Evolutionary conservation across 2,888 invertebrate species (phyloP), one percentile per base, ranked within the genome.

Genomic region (Drosophila melanosoma): DNA sequence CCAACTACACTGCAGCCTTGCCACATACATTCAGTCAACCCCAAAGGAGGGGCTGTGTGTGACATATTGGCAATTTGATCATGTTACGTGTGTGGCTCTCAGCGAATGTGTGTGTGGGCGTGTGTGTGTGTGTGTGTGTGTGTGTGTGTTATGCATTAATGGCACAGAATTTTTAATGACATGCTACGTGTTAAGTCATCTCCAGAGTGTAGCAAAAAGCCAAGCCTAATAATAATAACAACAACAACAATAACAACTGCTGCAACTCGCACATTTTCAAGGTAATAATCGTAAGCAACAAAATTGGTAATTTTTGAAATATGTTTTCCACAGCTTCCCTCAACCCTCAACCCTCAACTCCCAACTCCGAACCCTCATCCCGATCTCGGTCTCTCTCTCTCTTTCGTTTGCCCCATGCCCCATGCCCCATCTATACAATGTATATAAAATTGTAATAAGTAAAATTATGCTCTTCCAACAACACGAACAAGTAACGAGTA

Each of bases 131-230:
- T 63, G 49, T 66, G 64, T 79, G 67, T 81, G 75, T 80, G 74
- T 82, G 83, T 87, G 58, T 80, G 74, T 82, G 83, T 87, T 84
- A 84, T 74, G 84, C 87, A 90, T 88, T 90, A 88, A 88, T 90
- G 87, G 76, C 79, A 90, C 79, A 75, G 86, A 87, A 88, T 90
- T 90, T 89, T 87, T 88, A 90, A 87, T 87, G 87, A 90, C 87
- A 89, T 89, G 82, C 87, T 90, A 90, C 90, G 87, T 90, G 89
- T 90, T 81, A 87, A 87, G 90, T 86, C 90, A 90, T 87, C 87
- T 87, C 87, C 83, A 82, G 90, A 90, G 90, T 88, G 88, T 86
- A 79, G 75, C 89, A 88, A 87, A 84, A 65, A 74, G 67, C 54
- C 65, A 72, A 65, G 78, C 87, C 89, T 79, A 83, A 83, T 81